Evolutionary conservation across 1,140 invertebrate species (phyloP).

Genomic region (Hylaeus volcanicus): DNA sequence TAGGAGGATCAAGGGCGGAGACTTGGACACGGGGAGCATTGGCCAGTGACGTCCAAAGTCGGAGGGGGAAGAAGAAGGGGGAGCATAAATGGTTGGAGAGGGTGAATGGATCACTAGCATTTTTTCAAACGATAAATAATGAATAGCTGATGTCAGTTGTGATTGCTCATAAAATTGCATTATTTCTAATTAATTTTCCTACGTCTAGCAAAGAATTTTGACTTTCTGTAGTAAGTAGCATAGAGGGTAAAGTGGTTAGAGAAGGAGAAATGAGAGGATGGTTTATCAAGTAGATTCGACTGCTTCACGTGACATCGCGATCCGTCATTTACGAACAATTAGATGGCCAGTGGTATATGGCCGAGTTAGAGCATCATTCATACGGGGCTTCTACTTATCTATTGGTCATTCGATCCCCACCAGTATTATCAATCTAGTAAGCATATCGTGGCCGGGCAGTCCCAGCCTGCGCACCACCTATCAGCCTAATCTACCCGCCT

Average conservation of each 20-base stretch:
- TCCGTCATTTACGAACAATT: constrained; percentile 69
- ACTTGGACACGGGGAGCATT: constrained; percentile 7
- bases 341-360: constrained; percentile 45
- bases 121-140: too few species aligned
- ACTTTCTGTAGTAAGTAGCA: neutral
- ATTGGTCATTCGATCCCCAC: constrained; percentile 52
- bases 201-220: too few species aligned
- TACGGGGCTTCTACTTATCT: constrained; percentile 65
- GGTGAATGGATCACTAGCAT: neutral
- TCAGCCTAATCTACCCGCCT: constrained; percentile 69
- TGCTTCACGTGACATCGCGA: constrained; percentile 50
- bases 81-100: too few species aligned
- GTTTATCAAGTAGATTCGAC: constrained; percentile 24
- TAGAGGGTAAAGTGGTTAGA: neutral
- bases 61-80: neutral
- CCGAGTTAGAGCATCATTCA: constrained; percentile 37
- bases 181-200: too few species aligned
- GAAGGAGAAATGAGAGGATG: neutral
- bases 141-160: too few species aligned
- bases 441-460: constrained; percentile 69
- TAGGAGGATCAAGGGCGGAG: constrained; percentile 28
- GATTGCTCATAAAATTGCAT: too few species aligned
- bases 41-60: constrained; percentile 16
- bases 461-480: constrained; percentile 58
- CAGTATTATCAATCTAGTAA: constrained; percentile 70